These are phyloP conservation scores for Habropoda laboriosa DNA, from an alignment of 1,140 invertebrate genomes.

Conservation along the genomic window DNA sequence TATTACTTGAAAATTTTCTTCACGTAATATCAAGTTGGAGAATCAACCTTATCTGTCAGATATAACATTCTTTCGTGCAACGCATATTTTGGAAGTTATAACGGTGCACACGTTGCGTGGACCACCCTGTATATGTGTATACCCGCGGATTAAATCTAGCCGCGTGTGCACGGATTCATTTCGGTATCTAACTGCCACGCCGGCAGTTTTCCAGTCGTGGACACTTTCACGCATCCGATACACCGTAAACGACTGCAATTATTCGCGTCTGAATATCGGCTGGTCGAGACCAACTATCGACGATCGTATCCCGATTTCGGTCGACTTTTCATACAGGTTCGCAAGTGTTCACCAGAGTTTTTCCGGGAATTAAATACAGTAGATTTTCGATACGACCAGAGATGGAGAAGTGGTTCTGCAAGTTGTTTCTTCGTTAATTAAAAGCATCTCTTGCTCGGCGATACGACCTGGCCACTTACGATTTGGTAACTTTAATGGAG, in stretches of 20 bases:
- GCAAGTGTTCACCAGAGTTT: too few species aligned
- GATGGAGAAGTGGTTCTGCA: not conserved
- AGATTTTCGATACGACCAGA: too few species aligned
- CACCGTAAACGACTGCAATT: not conserved
- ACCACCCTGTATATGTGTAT: too few species aligned
- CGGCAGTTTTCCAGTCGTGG: not conserved
- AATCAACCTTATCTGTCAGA: too few species aligned
- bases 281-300: not conserved
- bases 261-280: not conserved
- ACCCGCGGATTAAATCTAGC: not conserved
- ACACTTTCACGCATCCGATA: constrained; percentile 3
- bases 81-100: too few species aligned
- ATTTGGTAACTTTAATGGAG: not conserved
- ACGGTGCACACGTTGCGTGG: too few species aligned
- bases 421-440: constrained; percentile 5
- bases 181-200: not conserved
- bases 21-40: too few species aligned
- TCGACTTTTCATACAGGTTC: too few species aligned
- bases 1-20: too few species aligned
- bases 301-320: not conserved
- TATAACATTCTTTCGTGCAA: too few species aligned
- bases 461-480: not conserved
- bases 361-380: too few species aligned
- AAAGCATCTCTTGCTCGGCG: not conserved
- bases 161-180: not conserved